Evolutionary conservation across 2,113 vertebrate species (phyloP), one percentile per base, ranked within the genome.

Genomic region (Corythornis vintsioides): DNA sequence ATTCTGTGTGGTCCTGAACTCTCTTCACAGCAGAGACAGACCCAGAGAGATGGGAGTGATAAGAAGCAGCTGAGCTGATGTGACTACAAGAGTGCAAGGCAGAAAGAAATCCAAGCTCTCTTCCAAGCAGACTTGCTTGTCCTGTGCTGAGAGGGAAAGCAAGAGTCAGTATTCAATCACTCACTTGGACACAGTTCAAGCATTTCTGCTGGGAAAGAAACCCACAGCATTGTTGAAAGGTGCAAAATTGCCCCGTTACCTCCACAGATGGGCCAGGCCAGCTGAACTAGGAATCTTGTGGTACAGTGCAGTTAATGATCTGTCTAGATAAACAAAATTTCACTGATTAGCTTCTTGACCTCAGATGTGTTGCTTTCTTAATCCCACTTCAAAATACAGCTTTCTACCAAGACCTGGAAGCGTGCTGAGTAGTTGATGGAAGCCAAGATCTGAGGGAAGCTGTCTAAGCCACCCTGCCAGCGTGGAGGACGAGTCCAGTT

Each of bases 1-100:
- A 52, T 53, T 70, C 85, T 93, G 87, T 93, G 94, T 94, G 92
- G 94, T 96, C 87, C 69, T 88, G 79, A 91, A 81, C 85, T 93
- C 61, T 29, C 40, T n/a, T 63, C 91, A 80, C 43, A 81, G n/a
- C 66, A 70, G 77, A 56, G 75, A 26, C 53, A 77, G 89, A 20
- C 78, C 50, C 2, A 0, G 38, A 45, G 73, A 88, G 94, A 88
- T 45, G 8, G 79, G 82, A 71, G 22, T 8, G 94, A 93, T 94
- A 95, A 87, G 79, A 18, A 0, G 0, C 4, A 14, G 78, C 89
- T 92, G 82, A 92, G 64, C 71, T 81, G 60, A 78, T 33, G 19
- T 43, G 89, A 15, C 67, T 85, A 83, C 1, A 4, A 3, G 92
- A 94, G 69, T 92, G 47, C 64, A 48, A 77, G 55, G 75, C 35